A percentile compares a stretch with the other conserved stretches of the same genome.
Evolutionary conservation across 2,888 invertebrate genomes (phyloP).

Genomic region (Drosophila recens): DNA sequence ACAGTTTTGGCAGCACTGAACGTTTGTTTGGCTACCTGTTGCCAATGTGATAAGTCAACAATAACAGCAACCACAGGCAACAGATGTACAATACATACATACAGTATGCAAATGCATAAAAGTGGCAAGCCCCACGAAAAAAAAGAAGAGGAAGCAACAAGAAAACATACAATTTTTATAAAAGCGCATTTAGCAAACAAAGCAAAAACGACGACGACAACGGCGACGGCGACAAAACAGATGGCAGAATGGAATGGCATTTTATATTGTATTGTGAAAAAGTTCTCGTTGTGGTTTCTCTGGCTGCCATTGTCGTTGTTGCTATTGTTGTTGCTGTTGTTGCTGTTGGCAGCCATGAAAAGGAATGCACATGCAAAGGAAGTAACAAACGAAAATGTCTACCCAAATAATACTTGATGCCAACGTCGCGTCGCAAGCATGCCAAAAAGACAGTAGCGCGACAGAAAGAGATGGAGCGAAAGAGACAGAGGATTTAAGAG

Average conservation of each 20-base stretch:
- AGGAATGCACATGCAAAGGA: constrained; percentile 70
- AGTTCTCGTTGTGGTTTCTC: constrained; percentile 62
- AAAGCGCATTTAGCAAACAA: constrained; percentile 79
- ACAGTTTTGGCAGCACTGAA: constrained; percentile 42
- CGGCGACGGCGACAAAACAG: constrained; percentile 63
- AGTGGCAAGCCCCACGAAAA: constrained; percentile 62
- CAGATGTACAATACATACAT: constrained; percentile 23
- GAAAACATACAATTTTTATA: constrained; percentile 60
- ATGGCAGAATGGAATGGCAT: constrained; percentile 75
- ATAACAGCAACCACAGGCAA: constrained; percentile 35
- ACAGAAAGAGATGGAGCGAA: not conserved
- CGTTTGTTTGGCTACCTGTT: constrained; percentile 58
- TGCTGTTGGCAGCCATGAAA: constrained; percentile 48
- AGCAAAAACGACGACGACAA: constrained; percentile 60
- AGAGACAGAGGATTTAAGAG: not conserved
- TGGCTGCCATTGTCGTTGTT: constrained; percentile 24
- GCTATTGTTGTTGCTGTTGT: constrained; percentile 16
- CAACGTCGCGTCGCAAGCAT: constrained; percentile 38
- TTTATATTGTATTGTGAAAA: constrained; percentile 52
- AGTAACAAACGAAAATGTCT: constrained; percentile 56
- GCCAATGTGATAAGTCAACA: constrained; percentile 47
- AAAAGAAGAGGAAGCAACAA: constrained; percentile 23
- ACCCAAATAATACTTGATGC: constrained; percentile 26
- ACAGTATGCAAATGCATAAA: constrained; percentile 51
- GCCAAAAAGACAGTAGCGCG: constrained; percentile 34